Percentiles rank a stretch among this genome's conserved stretches.
Conservation (phyloP, 2,888 invertebrate species). For the Diloba caeruleocephala region DNA sequence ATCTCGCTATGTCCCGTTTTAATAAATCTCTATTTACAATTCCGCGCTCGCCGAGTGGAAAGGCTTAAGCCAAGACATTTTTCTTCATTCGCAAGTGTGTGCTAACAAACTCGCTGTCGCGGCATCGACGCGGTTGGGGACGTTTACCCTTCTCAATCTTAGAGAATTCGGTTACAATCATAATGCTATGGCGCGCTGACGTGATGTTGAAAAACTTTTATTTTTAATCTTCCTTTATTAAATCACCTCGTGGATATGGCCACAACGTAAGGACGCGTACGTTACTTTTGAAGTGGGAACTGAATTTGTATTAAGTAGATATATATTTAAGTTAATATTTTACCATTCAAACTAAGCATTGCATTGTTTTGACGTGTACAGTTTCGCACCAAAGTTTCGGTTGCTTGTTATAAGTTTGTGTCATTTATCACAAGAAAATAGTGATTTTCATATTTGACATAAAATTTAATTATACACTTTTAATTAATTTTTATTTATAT, state of each 20-base stretch:
- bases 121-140: constrained; percentile 64
- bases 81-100: constrained; percentile 86
- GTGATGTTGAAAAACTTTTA: constrained; percentile 58
- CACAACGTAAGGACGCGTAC: constrained; percentile 1
- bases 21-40: constrained; percentile 88
- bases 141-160: constrained; percentile 77
- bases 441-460: too few species aligned
- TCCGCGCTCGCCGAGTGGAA: constrained; percentile 81
- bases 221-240: constrained; percentile 63
- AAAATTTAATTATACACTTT: too few species aligned
- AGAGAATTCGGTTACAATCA: constrained; percentile 73
- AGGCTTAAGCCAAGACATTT: constrained; percentile 87
- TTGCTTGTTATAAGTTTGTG: too few species aligned
- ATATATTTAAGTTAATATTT: too few species aligned
- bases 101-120: constrained; percentile 80
- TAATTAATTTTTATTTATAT: too few species aligned
- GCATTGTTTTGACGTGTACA: too few species aligned
- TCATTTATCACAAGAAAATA: too few species aligned
- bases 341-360: too few species aligned
- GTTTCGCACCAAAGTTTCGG: too few species aligned
- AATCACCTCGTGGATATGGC: constrained; percentile 44
- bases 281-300: constrained; percentile 2
- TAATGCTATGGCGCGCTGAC: constrained; percentile 51
- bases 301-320: constrained; percentile 8
- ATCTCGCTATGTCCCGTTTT: constrained; percentile 81